phyloP scores from a whole-genome alignment of 1,140 invertebrate species.

The Microplitis mediator region DNA sequence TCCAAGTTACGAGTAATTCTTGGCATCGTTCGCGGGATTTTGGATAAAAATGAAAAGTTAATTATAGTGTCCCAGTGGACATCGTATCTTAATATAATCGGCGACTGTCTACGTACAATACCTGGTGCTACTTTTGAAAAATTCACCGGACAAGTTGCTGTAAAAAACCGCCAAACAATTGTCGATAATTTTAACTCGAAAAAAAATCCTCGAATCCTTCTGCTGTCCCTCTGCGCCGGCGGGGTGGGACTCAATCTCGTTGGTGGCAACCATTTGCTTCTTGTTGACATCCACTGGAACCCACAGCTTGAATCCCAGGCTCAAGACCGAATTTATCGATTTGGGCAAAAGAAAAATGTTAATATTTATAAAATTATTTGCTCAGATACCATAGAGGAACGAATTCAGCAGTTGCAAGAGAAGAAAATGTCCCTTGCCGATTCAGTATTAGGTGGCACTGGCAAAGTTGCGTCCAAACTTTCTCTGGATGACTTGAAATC shows the following conservation, averaged over 20 bases:
- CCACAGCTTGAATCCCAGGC: constrained; percentile 91
- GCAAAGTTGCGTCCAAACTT: constrained; percentile 69
- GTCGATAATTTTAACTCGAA: constrained; percentile 75
- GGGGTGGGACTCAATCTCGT: constrained; percentile 90
- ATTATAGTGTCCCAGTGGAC: constrained; percentile 79
- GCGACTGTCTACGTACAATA: constrained; percentile 64
- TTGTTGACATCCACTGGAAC: constrained; percentile 95
- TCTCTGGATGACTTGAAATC: constrained; percentile 77
- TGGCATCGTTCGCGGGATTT: constrained; percentile 63
- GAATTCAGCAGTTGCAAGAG: constrained; percentile 80
- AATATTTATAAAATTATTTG: constrained; percentile 84
- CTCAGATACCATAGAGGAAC: constrained; percentile 83
- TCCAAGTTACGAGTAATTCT: constrained; percentile 72
- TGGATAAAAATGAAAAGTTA: constrained; percentile 70
- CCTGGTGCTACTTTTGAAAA: constrained; percentile 62
- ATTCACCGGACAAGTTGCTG: constrained; percentile 71
- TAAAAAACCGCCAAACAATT: constrained; percentile 73
- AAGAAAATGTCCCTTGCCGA: constrained; percentile 80
- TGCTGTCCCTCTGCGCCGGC: constrained; percentile 86
- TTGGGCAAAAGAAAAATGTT: constrained; percentile 84
- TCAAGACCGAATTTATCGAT: constrained; percentile 88
- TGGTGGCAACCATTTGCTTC: constrained; percentile 87
- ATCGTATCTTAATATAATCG: constrained; percentile 83
- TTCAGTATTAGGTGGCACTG: constrained; percentile 73
- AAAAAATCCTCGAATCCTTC: constrained; percentile 65